phyloP scores from a whole-genome alignment of 2,797 vertebrate species.

The Manis pentadactyla region DNA sequence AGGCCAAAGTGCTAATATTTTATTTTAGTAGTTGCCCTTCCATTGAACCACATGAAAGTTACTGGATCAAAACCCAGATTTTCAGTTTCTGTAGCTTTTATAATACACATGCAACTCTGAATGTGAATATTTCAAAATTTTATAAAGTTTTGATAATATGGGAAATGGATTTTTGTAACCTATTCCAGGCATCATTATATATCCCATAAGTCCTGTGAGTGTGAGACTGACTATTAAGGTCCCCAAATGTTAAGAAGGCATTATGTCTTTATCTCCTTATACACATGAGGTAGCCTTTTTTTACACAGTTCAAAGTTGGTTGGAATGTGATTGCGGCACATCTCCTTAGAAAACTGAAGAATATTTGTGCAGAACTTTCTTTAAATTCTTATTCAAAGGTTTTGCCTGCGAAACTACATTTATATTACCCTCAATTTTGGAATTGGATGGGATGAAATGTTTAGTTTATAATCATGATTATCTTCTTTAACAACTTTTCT shows the following conservation, averaged over 20 bases:
- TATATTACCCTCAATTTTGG: background rate
- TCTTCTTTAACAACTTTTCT: background rate
- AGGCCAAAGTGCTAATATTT: constrained; percentile 46
- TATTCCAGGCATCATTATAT: background rate
- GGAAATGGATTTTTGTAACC: constrained; percentile 50
- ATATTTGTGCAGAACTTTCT: constrained; percentile 36
- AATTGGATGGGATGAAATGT: constrained; percentile 19
- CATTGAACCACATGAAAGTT: background rate
- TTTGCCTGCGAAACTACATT: background rate
- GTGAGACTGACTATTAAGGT: constrained; percentile 50
- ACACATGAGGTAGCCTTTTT: background rate
- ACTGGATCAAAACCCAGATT: constrained; percentile 40
- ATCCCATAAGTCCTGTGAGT: constrained; percentile 1
- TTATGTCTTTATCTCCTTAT: background rate
- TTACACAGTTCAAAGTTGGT: constrained; percentile 31
- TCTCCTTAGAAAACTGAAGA: constrained; percentile 42
- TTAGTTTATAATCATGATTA: constrained; percentile 54
- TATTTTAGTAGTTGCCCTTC: background rate
- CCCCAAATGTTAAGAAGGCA: background rate
- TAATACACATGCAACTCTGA: background rate
- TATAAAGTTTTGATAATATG: constrained; percentile 34
- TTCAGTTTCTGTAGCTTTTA: constrained; percentile 58
- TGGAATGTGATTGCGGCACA: background rate
- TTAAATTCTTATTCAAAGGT: constrained; percentile 39
- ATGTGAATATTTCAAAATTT: constrained; percentile 51